Conservation (phyloP, 2,797 vertebrate genomes). For the Cossypha niveicapilla region DNA sequence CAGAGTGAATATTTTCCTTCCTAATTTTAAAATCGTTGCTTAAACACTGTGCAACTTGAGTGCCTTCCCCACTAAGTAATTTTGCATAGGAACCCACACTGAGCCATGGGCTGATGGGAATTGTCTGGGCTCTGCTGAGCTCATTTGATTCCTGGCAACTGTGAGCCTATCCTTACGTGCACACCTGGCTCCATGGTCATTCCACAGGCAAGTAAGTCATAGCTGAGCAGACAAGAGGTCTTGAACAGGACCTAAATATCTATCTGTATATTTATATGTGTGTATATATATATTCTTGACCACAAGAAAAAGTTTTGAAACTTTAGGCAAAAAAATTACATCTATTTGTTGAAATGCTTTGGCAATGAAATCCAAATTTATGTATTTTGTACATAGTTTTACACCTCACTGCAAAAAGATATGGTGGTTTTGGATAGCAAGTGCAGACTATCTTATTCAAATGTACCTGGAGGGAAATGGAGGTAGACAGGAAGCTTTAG, state of each 20-base stretch:
- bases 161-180: accelerated
- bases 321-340: background rate
- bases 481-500: background rate
- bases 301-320: background rate
- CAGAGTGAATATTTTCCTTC: background rate
- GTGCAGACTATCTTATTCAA: background rate
- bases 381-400: background rate
- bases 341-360: background rate
- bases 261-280: background rate
- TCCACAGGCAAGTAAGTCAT: background rate
- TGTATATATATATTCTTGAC: background rate
- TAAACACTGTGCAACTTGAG: accelerated
- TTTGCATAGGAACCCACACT: background rate
- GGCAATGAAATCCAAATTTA: background rate
- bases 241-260: background rate
- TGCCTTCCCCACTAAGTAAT: background rate
- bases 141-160: background rate
- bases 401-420: background rate
- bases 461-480: background rate
- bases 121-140: background rate
- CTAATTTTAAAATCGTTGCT: background rate
- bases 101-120: background rate
- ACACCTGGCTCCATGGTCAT: background rate
- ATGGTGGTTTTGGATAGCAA: background rate
- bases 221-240: background rate